These are phyloP conservation scores for Tonatia bakeri DNA, from an alignment of 2,113 vertebrate species.

Conservation along the genomic window DNA sequence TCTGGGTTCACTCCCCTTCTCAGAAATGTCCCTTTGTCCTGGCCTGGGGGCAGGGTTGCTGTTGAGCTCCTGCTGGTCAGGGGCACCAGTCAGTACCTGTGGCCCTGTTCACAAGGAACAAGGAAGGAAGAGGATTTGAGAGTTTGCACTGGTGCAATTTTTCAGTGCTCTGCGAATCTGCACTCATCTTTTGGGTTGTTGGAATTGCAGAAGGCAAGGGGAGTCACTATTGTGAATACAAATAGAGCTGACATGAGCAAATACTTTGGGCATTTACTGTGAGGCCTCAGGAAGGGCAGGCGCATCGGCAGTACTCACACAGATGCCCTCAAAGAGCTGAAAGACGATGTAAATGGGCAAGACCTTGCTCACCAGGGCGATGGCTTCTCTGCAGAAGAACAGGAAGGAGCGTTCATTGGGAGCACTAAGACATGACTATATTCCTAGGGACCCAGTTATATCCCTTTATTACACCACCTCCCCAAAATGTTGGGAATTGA, in stretches of 20 bases:
- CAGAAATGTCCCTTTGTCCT: not conserved
- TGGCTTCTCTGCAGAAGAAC: conserved; percentile 70
- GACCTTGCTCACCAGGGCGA: conserved; percentile 74
- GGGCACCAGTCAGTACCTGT: not conserved
- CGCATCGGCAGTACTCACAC: conserved; percentile 73
- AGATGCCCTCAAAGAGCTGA: conserved; percentile 79
- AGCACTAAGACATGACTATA: accelerated
- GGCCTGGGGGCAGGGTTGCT: too few species aligned
- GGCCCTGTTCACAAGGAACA: not conserved
- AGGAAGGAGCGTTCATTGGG: not conserved
- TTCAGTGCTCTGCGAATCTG: not conserved
- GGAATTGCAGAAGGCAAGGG: not conserved
- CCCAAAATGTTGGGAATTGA: not conserved
- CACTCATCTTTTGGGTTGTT: not conserved
- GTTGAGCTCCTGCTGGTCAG: not conserved
- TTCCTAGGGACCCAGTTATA: too few species aligned
- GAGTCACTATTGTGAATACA: not conserved
- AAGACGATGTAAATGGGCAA: conserved; percentile 76
- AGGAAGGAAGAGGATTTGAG: not conserved
- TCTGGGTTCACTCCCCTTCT: not conserved
- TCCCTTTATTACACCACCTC: not conserved
- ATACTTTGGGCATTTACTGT: too few species aligned
- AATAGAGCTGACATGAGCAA: not conserved
- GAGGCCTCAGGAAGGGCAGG: not conserved
- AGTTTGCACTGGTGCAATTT: not conserved